These are phyloP conservation scores for Characodon lateralis DNA, from an alignment of 2,797 vertebrate genomes.

Conservation along the genomic window DNA sequence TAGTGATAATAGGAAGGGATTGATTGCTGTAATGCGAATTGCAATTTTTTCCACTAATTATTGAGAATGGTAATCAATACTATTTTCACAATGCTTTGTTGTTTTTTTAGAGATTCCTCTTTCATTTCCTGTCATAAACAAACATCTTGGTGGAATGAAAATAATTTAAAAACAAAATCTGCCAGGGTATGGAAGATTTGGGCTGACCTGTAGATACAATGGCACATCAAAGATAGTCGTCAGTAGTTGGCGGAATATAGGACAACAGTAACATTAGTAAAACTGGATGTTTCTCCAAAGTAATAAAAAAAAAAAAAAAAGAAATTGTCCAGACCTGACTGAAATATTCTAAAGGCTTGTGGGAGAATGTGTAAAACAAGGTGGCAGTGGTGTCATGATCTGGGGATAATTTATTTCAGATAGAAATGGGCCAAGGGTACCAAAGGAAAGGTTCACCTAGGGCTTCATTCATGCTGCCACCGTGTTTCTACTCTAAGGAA, in stretches of 20 bases:
- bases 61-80: background rate
- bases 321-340: background rate
- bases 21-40: background rate
- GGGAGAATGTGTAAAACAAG: background rate
- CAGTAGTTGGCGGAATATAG: background rate
- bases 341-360: background rate
- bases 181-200: background rate
- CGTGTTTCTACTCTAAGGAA: slow-evolving; percentile 8
- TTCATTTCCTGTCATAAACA: background rate
- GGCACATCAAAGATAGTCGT: background rate
- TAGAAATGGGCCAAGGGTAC: background rate
- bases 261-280: background rate
- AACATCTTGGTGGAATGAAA: background rate
- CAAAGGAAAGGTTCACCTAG: background rate
- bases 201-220: too few species aligned
- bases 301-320: background rate
- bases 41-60: background rate
- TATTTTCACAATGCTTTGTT: background rate
- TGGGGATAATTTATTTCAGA: background rate
- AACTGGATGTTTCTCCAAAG: background rate
- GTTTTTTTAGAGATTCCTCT: background rate
- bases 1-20: background rate
- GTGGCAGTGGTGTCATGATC: background rate
- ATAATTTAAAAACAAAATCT: background rate
- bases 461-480: background rate